A percentile compares a stretch with the other conserved stretches of the same genome.
Conservation (phyloP, 2,888 invertebrate species). For the Amphipoea lucens region DNA sequence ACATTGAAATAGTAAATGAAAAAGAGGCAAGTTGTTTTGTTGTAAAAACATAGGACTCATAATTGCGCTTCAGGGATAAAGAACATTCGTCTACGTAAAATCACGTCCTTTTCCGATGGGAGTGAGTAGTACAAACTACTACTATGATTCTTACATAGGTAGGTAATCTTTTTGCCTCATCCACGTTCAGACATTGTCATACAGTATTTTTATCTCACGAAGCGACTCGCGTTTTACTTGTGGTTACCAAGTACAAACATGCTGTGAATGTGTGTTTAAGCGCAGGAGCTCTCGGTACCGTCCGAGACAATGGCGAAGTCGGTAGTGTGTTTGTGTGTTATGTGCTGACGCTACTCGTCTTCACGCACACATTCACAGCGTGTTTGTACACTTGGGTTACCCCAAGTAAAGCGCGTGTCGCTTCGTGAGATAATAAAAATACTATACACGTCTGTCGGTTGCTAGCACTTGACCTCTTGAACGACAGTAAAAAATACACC, state of each 20-base stretch:
- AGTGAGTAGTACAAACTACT: not conserved
- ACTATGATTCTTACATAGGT: not conserved
- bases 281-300: not conserved
- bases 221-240: not conserved
- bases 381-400: not conserved
- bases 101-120: not conserved
- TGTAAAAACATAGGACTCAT: not conserved
- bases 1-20: not conserved
- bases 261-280: not conserved
- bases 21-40: not conserved
- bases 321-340: not conserved
- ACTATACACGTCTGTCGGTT: not conserved
- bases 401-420: not conserved
- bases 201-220: not conserved
- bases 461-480: not conserved
- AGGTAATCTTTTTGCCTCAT: too few relatives aligned
- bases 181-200: not conserved
- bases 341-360: not conserved
- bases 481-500: not conserved
- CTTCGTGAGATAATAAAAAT: not conserved
- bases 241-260: not conserved
- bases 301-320: not conserved
- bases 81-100: not conserved
- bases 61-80: not conserved
- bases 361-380: not conserved